Evolutionary conservation across 2,113 vertebrate genomes (phyloP).

Genomic region (Entosphenus tridentatus): DNA sequence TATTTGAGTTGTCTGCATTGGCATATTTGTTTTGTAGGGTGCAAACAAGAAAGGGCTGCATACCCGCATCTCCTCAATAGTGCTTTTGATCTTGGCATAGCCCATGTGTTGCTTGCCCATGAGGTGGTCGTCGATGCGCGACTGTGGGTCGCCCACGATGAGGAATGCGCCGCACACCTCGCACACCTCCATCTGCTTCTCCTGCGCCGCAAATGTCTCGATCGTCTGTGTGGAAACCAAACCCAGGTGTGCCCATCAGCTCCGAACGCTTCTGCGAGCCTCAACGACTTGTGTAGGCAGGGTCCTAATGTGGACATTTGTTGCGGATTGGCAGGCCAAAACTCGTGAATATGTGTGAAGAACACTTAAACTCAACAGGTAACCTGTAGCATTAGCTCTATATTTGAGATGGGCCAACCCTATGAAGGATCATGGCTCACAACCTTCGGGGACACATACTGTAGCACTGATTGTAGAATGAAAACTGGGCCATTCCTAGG

Average conservation of each 20-base stretch:
- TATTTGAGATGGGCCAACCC: no score
- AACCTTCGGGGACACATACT: no score
- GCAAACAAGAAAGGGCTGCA: slow-evolving; percentile 10
- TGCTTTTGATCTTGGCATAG: slow-evolving; percentile 96
- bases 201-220: slow-evolving; percentile 92
- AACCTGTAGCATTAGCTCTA: no score
- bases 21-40: background rate
- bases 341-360: no score
- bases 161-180: slow-evolving; percentile 96
- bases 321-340: no score
- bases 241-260: background rate
- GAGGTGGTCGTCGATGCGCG: slow-evolving; percentile 84
- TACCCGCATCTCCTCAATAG: slow-evolving; percentile 94
- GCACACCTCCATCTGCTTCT: slow-evolving; percentile 99
- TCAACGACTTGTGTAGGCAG: background rate
- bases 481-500: no score
- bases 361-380: no score
- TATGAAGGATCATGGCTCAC: no score
- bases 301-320: no score
- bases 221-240: slow-evolving; percentile 38
- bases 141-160: slow-evolving; percentile 91
- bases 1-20: no score
- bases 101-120: slow-evolving; percentile 99
- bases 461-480: no score
- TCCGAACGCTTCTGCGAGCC: background rate